Base-by-base conservation (phyloP, 2,888 invertebrate genomes). In the Metopia argyrocephala region DNA sequence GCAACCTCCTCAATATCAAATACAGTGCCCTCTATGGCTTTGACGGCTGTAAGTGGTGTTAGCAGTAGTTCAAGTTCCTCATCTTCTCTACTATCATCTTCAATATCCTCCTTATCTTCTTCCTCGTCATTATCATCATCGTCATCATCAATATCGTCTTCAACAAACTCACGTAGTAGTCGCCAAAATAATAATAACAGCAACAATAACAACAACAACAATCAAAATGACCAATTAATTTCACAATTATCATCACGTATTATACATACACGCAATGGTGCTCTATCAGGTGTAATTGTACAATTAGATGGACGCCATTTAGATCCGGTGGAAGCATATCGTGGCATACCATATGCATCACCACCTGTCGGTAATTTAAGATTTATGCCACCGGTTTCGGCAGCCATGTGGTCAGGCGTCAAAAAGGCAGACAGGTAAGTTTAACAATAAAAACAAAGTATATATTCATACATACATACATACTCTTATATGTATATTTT, bases 351-450 rank as follows among this genome's bases (percentile, higher is more conserved):
- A 5, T 98, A 98, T 90, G 98, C 98, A 27, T 96, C 97, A 61
- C 96, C 98, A 23, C 97, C 98, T 38, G 92, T 95, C 54, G 97
- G 96, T 5, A 94, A 95, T 76, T 91, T 98, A 79, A 93, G 98
- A 78, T 98, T 98, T 90, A 98, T 98, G 97, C 98, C 98, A 12
- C 98, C 98, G 21, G 97, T 97, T 23, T 96, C 96, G 79, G 97
- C 97, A 27, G 96, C 97, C 69, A 94, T 96, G 89, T 97, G 97
- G 97, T 94, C 94, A 73, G 97, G 96, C 48, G 95, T 97, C 54
- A 95, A 96, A 90, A 94, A 95, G 85, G 96, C 97, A 82, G 96
- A 96, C 90, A 92, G 93, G 86, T 91, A 86, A 89, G 87, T 88
- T 54, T 27, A 48, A 54, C 38, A 23, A 61, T 54, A 45, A n/a